Evolutionary conservation across 2,113 vertebrate species (phyloP).

Genomic region (Macrotus californicus): DNA sequence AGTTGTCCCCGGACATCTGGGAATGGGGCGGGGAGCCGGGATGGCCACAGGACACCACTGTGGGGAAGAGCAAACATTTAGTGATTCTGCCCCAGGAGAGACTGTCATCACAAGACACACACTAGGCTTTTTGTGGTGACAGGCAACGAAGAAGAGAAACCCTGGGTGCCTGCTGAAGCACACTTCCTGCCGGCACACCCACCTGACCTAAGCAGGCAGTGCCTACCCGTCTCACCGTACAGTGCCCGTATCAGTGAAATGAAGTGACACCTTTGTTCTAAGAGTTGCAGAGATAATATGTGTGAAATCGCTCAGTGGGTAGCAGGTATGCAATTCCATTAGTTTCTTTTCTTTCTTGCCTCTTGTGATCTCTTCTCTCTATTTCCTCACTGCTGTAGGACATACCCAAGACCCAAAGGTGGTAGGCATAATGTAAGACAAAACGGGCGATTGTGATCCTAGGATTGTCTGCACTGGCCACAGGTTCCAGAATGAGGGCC

Average conservation of each 20-base stretch:
- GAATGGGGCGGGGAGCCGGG: conserved; percentile 91
- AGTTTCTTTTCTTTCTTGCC: neutral
- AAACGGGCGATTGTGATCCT: no score
- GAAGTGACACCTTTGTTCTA: neutral
- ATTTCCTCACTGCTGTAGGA: neutral
- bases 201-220: neutral
- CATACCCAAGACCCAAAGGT: neutral
- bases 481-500: neutral
- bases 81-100: neutral
- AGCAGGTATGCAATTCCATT: neutral
- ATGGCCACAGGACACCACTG: conserved; percentile 96
- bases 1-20: conserved; percentile 90
- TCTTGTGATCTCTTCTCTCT: neutral
- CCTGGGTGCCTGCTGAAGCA: no score
- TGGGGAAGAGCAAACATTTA: conserved; percentile 39
- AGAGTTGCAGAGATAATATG: neutral
- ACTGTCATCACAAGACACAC: neutral
- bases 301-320: neutral
- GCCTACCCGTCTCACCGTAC: neutral
- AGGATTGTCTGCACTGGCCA: neutral
- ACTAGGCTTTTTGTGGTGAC: neutral
- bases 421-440: neutral
- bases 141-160: neutral
- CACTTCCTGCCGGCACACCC: neutral
- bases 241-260: neutral